Conservation (phyloP, 2,888 invertebrate species). For the Apamea epomidion region DNA sequence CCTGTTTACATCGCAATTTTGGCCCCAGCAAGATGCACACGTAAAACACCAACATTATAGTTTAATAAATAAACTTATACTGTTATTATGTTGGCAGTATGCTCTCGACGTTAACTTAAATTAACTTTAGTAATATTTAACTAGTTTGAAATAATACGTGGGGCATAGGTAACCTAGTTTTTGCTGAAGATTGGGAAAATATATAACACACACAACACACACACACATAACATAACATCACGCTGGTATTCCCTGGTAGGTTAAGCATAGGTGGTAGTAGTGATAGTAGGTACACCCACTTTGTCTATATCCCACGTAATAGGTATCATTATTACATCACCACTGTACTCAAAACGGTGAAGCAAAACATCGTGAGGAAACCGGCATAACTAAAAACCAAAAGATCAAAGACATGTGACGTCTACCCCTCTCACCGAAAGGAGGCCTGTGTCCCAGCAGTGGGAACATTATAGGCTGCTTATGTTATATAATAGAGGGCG, state of each 20-base stretch:
- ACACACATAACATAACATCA: too few relatives aligned
- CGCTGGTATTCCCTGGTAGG: not conserved
- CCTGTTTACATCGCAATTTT: constrained; percentile 36
- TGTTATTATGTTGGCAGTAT: constrained; percentile 43
- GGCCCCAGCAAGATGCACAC: constrained; percentile 35
- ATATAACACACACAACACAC: too few relatives aligned
- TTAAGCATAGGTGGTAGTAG: too few relatives aligned
- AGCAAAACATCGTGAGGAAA: too few relatives aligned
- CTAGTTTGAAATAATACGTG: constrained; percentile 48
- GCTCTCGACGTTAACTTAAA: constrained; percentile 57
- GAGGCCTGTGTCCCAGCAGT: not conserved
- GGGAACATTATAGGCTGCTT: not conserved
- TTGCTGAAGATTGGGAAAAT: not conserved
- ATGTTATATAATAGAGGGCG: not conserved
- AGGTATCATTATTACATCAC: too few relatives aligned
- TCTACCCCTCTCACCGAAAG: not conserved
- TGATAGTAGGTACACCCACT: not conserved
- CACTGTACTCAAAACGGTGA: too few relatives aligned
- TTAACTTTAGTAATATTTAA: constrained; percentile 55
- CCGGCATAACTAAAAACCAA: too few relatives aligned
- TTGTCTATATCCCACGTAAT: not conserved
- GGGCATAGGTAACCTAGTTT: constrained; percentile 5
- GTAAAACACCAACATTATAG: constrained; percentile 43
- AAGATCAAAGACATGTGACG: not conserved
- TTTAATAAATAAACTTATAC: constrained; percentile 58